Evolutionary conservation across 2,113 vertebrate species (phyloP).

Genomic region (Hemiscyllium ocellatum): DNA sequence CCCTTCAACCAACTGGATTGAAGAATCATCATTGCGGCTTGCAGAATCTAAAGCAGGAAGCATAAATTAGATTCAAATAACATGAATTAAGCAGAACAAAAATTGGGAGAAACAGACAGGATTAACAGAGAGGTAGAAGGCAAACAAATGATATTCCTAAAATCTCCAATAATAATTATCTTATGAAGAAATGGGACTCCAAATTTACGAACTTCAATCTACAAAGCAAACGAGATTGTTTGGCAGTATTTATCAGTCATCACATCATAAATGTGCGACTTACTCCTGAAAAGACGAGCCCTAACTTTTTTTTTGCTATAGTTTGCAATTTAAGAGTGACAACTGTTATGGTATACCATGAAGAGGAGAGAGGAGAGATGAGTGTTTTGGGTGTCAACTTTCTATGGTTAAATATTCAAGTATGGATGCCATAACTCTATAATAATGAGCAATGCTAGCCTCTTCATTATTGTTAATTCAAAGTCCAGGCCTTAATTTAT

Average conservation of each 20-base stretch:
- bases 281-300: background rate
- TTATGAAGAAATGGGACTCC: background rate
- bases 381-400: background rate
- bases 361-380: fast-evolving
- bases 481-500: background rate
- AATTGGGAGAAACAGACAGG: background rate
- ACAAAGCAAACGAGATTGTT: background rate
- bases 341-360: background rate
- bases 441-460: background rate
- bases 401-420: background rate
- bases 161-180: background rate
- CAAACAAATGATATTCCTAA: background rate
- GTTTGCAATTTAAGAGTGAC: background rate
- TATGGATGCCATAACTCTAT: background rate
- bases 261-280: background rate
- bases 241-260: background rate
- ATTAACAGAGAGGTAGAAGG: background rate
- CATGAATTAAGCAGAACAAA: background rate
- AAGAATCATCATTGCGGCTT: background rate
- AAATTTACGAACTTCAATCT: background rate
- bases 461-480: background rate
- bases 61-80: background rate
- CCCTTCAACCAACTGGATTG: background rate
- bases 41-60: background rate
- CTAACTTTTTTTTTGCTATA: background rate